Conservation (phyloP, 2,113 vertebrate species). For the Pogona vitticeps region DNA sequence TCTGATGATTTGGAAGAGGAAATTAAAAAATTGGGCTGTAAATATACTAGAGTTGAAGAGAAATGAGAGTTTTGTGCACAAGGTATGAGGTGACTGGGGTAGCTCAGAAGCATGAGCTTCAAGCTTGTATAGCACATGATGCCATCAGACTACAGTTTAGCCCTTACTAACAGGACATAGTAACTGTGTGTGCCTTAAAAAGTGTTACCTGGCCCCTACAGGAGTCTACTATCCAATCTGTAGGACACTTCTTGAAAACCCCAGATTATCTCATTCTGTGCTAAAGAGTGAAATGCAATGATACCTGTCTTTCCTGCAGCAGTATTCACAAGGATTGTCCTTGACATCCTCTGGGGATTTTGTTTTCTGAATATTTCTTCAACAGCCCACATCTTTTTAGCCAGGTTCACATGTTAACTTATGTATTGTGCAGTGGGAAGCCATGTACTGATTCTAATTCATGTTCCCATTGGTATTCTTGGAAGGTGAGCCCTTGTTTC, state of each 20-base stretch:
- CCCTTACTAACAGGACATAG: not conserved
- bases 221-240: not conserved
- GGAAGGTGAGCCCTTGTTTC: not conserved
- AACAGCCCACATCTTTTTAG: not conserved
- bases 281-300: not conserved
- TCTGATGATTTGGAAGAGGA: constrained; percentile 21
- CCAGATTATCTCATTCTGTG: not conserved
- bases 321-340: not conserved
- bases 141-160: not conserved
- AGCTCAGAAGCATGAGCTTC: not conserved
- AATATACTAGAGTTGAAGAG: not conserved
- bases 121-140: not conserved
- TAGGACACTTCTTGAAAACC: too few species aligned
- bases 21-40: not conserved
- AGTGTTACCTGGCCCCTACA: not conserved
- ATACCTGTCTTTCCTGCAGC: not conserved
- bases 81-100: too few species aligned
- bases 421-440: not conserved
- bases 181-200: not conserved
- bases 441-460: not conserved
- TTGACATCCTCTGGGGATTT: not conserved
- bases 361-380: not conserved
- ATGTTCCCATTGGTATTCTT: not conserved
- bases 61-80: not conserved
- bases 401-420: not conserved